These are phyloP conservation scores for Mola mola DNA, from an alignment of 2,113 vertebrate species.

Conservation along the genomic window DNA sequence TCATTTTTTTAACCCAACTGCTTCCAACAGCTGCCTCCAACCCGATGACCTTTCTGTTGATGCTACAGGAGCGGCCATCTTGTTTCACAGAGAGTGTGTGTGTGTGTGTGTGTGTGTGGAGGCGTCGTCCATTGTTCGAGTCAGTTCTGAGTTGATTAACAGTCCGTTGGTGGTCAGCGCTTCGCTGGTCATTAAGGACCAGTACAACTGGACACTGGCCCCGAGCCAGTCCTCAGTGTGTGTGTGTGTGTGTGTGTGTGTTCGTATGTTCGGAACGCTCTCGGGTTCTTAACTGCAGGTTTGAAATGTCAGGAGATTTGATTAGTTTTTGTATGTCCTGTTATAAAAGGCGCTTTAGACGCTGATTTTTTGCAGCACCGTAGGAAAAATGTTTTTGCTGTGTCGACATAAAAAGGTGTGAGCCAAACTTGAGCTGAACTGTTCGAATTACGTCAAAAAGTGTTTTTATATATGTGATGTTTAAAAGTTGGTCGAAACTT, in stretches of 20 bases:
- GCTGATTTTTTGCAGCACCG: too few species aligned
- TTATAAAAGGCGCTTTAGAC: too few species aligned
- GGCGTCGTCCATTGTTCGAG: conserved; percentile 34
- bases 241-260: conserved; percentile 8
- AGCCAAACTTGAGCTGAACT: too few species aligned
- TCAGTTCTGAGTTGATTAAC: conserved; percentile 52
- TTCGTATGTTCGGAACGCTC: neutral
- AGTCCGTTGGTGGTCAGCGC: conserved; percentile 46
- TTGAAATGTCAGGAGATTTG: too few species aligned
- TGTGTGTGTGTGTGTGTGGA: conserved; percentile 6
- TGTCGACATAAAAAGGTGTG: too few species aligned
- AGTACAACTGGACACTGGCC: conserved; percentile 36
- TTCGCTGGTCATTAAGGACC: conserved; percentile 51
- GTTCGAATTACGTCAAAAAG: too few species aligned
- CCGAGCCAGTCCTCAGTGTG: conserved; percentile 16
- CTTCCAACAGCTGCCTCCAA: conserved; percentile 12
- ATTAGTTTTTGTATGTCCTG: too few species aligned
- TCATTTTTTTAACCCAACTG: conserved; percentile 42
- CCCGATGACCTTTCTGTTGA: conserved; percentile 48
- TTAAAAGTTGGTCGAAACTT: too few species aligned
- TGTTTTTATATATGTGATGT: too few species aligned
- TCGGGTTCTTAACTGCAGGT: too few species aligned
- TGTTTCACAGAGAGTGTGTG: conserved; percentile 43
- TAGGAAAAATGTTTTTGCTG: too few species aligned
- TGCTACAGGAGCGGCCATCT: conserved; percentile 49